phyloP scores from a whole-genome alignment of 2,888 invertebrate genomes.

The Serripes groenlandicus region DNA sequence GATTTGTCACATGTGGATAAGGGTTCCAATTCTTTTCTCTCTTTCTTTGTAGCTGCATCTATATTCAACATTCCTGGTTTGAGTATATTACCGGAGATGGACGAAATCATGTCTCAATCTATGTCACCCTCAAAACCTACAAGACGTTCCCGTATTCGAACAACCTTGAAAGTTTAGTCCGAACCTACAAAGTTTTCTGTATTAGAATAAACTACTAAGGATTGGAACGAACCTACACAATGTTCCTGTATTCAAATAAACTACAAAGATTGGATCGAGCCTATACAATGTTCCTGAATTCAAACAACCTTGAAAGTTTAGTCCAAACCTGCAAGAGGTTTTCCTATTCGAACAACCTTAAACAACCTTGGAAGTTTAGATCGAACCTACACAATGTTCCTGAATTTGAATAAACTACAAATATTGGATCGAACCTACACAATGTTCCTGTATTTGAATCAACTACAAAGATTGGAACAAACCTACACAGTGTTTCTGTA shows the following conservation, averaged over 20 bases:
- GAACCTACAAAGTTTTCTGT: not conserved
- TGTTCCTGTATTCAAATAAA: not conserved
- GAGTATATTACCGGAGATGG: conserved; percentile 92
- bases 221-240: not conserved
- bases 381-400: not conserved
- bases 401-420: not conserved
- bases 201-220: not conserved
- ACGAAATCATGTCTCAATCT: conserved; percentile 76
- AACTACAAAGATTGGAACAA: not conserved
- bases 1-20: no score
- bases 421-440: not conserved
- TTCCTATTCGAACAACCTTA: not conserved
- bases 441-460: not conserved
- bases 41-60: conserved; percentile 92
- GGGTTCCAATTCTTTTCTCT: not conserved
- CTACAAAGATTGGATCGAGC: not conserved
- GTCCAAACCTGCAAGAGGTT: not conserved
- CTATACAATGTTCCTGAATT: not conserved
- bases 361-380: not conserved
- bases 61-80: conserved; percentile 98
- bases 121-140: conserved; percentile 75
- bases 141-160: conserved; percentile 79
- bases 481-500: not conserved
- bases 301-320: not conserved
- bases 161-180: conserved; percentile 78